phyloP scores from a whole-genome alignment of 2,888 invertebrate species.

The Ectemnius continuus region DNA sequence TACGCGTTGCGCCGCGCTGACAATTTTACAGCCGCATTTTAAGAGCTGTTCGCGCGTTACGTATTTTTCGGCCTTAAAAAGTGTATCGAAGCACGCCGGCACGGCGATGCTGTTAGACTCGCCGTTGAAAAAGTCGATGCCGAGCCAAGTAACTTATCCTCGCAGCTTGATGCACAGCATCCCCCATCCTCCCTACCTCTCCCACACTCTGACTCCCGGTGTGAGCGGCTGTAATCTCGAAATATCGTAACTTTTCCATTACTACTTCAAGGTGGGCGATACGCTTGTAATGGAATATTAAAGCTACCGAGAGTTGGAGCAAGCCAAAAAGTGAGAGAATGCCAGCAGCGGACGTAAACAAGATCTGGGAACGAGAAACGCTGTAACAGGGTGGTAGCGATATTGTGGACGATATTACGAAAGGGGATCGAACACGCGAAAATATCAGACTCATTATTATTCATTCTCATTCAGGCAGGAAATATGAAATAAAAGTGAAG shows the following conservation, averaged over 20 bases:
- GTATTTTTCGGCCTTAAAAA: constrained; percentile 44
- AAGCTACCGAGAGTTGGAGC: too few relatives aligned
- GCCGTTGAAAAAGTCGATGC: constrained; percentile 33
- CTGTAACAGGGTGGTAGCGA: too few relatives aligned
- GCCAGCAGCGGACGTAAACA: too few relatives aligned
- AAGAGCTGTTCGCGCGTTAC: constrained; percentile 25
- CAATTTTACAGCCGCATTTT: constrained; percentile 52
- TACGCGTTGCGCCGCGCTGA: constrained; percentile 42
- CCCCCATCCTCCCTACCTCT: too few relatives aligned
- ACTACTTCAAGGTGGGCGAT: too few relatives aligned
- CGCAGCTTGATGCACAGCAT: neutral
- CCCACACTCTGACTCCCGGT: too few relatives aligned
- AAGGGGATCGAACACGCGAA: constrained; percentile 28
- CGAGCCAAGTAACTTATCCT: constrained; percentile 37
- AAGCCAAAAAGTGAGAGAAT: too few relatives aligned
- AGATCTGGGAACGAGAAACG: neutral
- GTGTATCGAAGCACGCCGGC: constrained; percentile 34
- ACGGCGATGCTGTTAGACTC: too few relatives aligned
- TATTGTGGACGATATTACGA: constrained; percentile 1
- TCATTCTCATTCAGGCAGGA: constrained; percentile 23
- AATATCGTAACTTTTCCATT: too few relatives aligned
- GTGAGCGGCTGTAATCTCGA: too few relatives aligned
- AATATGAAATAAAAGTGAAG: constrained; percentile 47
- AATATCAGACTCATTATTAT: constrained; percentile 43
- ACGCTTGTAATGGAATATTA: too few relatives aligned